phyloP scores from a whole-genome alignment of 2,888 invertebrate genomes.

The Neuroscelio doddi region DNA sequence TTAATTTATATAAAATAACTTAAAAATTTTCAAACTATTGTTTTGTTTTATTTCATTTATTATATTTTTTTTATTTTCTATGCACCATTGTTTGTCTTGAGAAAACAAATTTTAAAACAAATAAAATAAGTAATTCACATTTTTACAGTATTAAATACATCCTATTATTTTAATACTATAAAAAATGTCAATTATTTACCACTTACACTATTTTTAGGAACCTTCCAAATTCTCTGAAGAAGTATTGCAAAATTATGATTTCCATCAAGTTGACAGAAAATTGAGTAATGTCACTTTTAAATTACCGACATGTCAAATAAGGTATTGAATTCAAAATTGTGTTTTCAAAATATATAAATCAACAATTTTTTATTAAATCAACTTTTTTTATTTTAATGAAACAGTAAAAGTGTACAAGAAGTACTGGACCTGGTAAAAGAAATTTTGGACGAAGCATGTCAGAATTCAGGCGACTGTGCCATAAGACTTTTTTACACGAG shows the following conservation, averaged over 20 bases:
- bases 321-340: constrained; percentile 61
- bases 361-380: no score
- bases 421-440: constrained; percentile 78
- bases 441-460: constrained; percentile 79
- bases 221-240: constrained; percentile 45
- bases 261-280: constrained; percentile 52
- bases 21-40: no score
- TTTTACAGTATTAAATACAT: no score
- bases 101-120: no score
- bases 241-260: constrained; percentile 42
- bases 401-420: constrained; percentile 78
- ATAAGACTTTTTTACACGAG: constrained; percentile 81
- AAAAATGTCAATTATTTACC: neutral
- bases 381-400: no score
- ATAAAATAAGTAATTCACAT: no score
- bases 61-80: no score
- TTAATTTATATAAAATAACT: no score
- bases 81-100: no score
- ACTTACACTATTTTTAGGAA: constrained; percentile 51
- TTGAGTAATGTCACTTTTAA: constrained; percentile 67
- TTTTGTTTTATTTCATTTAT: no score
- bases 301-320: constrained; percentile 74
- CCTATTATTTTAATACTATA: no score
- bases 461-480: constrained; percentile 77
- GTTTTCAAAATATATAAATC: no score